These are phyloP conservation scores for Celastrina argiolus DNA, from an alignment of 2,888 invertebrate species.

Conservation along the genomic window DNA sequence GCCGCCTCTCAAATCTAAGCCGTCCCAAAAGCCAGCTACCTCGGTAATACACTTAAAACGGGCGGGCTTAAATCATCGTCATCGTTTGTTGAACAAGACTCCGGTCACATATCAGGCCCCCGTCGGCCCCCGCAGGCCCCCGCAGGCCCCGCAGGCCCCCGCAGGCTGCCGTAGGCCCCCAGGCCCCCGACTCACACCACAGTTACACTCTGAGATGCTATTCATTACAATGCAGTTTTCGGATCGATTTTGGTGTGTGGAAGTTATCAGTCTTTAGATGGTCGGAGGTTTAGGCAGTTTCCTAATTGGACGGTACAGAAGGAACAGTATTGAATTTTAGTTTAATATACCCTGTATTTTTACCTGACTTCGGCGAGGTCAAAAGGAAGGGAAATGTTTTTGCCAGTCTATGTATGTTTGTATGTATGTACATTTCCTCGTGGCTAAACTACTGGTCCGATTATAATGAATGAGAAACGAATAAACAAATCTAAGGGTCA, in stretches of 20 bases:
- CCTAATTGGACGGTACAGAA: too few relatives aligned
- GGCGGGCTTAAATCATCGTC: slow-evolving; percentile 77
- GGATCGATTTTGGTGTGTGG: slow-evolving; percentile 3
- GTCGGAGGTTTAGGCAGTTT: too few relatives aligned
- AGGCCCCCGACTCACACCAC: slow-evolving; percentile 1
- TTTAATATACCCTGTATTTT: too few relatives aligned
- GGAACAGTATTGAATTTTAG: too few relatives aligned
- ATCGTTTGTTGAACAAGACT: slow-evolving; percentile 79
- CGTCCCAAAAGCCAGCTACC: slow-evolving; percentile 70
- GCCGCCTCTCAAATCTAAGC: slow-evolving; percentile 71
- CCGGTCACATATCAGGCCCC: slow-evolving; percentile 75
- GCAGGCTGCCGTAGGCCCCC: background rate
- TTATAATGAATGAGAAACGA: too few relatives aligned
- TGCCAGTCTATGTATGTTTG: too few relatives aligned
- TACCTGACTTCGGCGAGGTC: too few relatives aligned
- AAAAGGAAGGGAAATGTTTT: too few relatives aligned
- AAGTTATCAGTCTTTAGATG: background rate
- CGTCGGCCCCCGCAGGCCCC: slow-evolving; percentile 46
- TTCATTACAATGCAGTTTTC: slow-evolving; percentile 11
- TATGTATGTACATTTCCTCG: too few relatives aligned
- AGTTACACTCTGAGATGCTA: slow-evolving; percentile 11
- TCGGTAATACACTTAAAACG: slow-evolving; percentile 77
- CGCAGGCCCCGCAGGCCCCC: slow-evolving; percentile 39
- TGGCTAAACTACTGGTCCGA: too few relatives aligned
- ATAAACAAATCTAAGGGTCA: too few relatives aligned